Evolutionary conservation across 2,888 invertebrate species (phyloP).

Genomic region (Catocala fraxini): DNA sequence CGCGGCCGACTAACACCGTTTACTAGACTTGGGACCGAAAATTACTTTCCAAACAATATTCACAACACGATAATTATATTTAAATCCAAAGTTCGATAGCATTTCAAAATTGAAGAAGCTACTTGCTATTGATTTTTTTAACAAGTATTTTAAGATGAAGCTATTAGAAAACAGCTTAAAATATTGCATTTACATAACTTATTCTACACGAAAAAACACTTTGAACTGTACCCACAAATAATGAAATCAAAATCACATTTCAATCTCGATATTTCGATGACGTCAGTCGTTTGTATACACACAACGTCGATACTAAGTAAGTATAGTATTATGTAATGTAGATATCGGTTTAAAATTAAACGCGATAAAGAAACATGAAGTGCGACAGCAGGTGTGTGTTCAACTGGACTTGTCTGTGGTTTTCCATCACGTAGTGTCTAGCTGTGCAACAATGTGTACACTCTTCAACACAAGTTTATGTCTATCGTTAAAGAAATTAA

Average conservation of each 20-base stretch:
- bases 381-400: conserved; percentile 41
- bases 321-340: too few relatives aligned
- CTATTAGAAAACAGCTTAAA: too few relatives aligned
- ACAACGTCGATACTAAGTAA: too few relatives aligned
- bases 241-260: too few relatives aligned
- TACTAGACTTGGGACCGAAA: conserved; percentile 34
- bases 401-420: conserved; percentile 35
- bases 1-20: conserved; percentile 67
- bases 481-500: not conserved
- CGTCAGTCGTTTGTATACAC: not conserved
- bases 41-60: conserved; percentile 23
- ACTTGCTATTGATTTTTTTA: too few relatives aligned
- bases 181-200: too few relatives aligned
- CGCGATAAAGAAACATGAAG: conserved; percentile 24
- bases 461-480: conserved; percentile 49
- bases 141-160: too few relatives aligned
- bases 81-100: too few relatives aligned
- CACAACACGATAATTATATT: not conserved
- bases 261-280: not conserved
- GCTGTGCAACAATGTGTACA: conserved; percentile 63
- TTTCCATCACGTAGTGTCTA: conserved; percentile 44
- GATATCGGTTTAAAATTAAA: not conserved
- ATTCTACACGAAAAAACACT: too few relatives aligned
- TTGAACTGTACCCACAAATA: too few relatives aligned
- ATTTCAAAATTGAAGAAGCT: too few relatives aligned